Percentiles rank a stretch among this genome's conserved stretches.
Conservation (phyloP, 2,888 invertebrate genomes). For the Euclidia mi region DNA sequence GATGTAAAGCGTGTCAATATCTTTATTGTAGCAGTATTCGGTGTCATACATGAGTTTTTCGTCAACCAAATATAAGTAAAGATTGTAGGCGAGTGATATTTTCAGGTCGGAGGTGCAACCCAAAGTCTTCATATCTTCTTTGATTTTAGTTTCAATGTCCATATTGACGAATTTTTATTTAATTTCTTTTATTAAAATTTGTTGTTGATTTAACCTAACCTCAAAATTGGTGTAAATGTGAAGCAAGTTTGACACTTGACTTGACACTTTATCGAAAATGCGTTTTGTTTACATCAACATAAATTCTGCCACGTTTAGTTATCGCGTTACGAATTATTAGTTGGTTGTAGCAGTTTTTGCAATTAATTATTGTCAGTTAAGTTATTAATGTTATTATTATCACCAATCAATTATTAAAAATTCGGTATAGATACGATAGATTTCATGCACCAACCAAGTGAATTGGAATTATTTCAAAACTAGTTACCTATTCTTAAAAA, state of each 20-base stretch:
- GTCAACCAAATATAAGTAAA: conserved; percentile 84
- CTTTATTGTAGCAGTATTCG: conserved; percentile 83
- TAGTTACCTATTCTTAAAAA: no score
- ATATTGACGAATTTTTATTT: conserved; percentile 54
- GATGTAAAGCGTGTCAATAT: conserved; percentile 81
- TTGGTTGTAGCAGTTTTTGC: no score
- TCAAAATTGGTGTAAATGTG: conserved; percentile 2
- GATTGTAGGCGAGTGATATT: conserved; percentile 78
- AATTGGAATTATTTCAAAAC: no score
- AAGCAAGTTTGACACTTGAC: no score
- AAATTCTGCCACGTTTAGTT: no score
- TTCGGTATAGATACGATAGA: no score
- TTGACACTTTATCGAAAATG: no score
- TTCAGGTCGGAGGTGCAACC: conserved; percentile 81
- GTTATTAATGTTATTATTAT: no score
- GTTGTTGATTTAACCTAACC: background rate
- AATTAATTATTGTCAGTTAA: no score
- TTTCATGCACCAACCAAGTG: no score
- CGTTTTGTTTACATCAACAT: background rate
- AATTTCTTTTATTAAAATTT: conserved; percentile 20
- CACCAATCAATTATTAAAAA: no score
- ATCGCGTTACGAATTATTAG: no score
- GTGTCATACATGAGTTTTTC: conserved; percentile 86
- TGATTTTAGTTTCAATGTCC: conserved; percentile 83
- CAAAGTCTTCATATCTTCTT: conserved; percentile 81